Evolutionary conservation across 2,888 invertebrate genomes (phyloP).

Genomic region (Kryphioiulus occultus): DNA sequence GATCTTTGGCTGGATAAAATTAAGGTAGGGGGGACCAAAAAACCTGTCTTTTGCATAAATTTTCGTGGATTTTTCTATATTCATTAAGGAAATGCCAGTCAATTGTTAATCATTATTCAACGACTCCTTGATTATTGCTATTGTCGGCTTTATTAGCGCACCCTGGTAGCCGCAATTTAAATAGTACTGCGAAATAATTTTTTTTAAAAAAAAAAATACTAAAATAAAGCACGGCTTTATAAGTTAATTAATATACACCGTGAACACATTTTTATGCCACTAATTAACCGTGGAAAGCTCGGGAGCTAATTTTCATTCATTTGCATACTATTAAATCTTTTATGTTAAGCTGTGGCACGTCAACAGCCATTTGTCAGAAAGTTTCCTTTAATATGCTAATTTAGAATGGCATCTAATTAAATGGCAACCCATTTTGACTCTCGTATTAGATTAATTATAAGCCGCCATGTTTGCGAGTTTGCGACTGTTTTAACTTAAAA

Average conservation of each 20-base stretch:
- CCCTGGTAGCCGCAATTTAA: neutral
- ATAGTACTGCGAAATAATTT: neutral
- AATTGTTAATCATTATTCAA: slow-evolving; percentile 46
- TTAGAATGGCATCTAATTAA: slow-evolving; percentile 11
- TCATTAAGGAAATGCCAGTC: slow-evolving; percentile 49
- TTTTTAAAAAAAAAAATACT: neutral
- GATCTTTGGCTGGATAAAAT: slow-evolving; percentile 25
- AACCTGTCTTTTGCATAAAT: slow-evolving; percentile 48
- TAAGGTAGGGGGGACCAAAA: slow-evolving; percentile 38
- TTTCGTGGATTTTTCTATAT: slow-evolving; percentile 45
- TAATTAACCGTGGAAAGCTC: slow-evolving; percentile 35
- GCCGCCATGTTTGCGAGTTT: neutral
- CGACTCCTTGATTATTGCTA: slow-evolving; percentile 31
- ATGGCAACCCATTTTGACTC: slow-evolving; percentile 31
- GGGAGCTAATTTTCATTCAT: neutral
- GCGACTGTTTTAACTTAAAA: neutral
- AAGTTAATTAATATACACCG: slow-evolving; percentile 15
- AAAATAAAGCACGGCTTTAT: neutral
- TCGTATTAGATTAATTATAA: slow-evolving; percentile 3
- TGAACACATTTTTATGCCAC: slow-evolving; percentile 3
- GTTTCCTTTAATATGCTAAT: slow-evolving; percentile 35
- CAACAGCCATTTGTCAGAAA: slow-evolving; percentile 30
- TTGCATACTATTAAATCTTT: slow-evolving; percentile 31
- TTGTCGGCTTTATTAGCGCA: slow-evolving; percentile 31
- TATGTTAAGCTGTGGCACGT: slow-evolving; percentile 18